Base-by-base conservation (phyloP, 2,797 vertebrate genomes). In the Hoplostethus atlanticus region DNA sequence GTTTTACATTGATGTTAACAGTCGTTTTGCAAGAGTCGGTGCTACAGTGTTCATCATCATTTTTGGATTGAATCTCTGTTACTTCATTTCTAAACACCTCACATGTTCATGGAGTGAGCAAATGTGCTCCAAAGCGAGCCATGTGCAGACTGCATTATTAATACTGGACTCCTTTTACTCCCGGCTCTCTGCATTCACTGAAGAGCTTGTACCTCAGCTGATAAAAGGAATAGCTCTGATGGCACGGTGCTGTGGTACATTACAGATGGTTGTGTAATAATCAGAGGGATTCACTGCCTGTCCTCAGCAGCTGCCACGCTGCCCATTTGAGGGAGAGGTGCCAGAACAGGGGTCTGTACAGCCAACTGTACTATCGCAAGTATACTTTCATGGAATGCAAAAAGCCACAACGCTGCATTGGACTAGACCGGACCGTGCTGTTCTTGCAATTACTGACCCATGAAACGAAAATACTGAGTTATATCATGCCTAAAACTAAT, bases 131-230 rank as follows among this genome's bases (percentile, higher is more conserved):
- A 83, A 86, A 84, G 71, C 64, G 68, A 84, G 75, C 70, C 82
- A 75, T 85, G 81, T 73, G 76, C 77, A 54, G 47, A 36, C 68
- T 92, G 79, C 81, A 93, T 93, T 91, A 92, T 90, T 91, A 70
- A 93, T 92, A 65, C 68, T 60, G 74, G 81, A 69, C 36, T 15
- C 64, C 84, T 85, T 31, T 68, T 70, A 57, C 74, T 76, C 64
- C 75, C 70, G 70, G 62, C 46, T 76, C 46, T 76, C 81, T 47
- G 70, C 79, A 62, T 71, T 77, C 54, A 69, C 73, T 74, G 75
- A 79, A 89, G 75, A 46, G 70, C 70, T 28, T 84, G 61, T 87
- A 84, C 67, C 65, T 84, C 91, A 79, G 77, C 77, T 88, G 81
- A 87, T 84, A 75, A 86, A 91, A 91, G 76, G 69, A 64, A 77